Evolutionary conservation across 1,140 invertebrate species (phyloP).

Genomic region (Caerostris darwini): DNA sequence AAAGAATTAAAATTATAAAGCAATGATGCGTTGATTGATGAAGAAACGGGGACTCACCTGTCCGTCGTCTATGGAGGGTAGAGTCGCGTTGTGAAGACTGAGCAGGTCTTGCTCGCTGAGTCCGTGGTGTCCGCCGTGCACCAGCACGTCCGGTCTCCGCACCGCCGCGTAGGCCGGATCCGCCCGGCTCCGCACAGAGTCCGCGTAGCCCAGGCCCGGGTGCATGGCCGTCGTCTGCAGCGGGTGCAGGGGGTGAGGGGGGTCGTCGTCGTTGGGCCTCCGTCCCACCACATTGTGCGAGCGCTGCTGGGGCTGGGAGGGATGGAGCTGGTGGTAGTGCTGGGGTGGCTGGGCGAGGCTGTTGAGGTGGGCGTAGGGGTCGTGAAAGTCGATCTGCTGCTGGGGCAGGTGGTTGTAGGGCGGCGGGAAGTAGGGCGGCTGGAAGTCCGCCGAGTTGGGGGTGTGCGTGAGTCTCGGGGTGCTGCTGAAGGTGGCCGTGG

Average conservation of each 20-base stretch:
- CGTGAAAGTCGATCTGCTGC: slow-evolving; percentile 80
- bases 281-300: slow-evolving; percentile 76
- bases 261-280: slow-evolving; percentile 83
- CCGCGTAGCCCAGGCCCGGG: slow-evolving; percentile 79
- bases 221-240: slow-evolving; percentile 81
- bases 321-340: slow-evolving; percentile 83
- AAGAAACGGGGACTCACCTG: slow-evolving; percentile 82
- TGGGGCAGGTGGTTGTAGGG: slow-evolving; percentile 87
- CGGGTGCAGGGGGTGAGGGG: slow-evolving; percentile 83
- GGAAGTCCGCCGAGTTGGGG: slow-evolving; percentile 89
- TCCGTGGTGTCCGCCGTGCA: slow-evolving; percentile 83
- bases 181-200: slow-evolving; percentile 77
- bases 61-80: slow-evolving; percentile 87
- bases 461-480: slow-evolving; percentile 83
- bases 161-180: slow-evolving; percentile 79
- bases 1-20: too few species aligned
- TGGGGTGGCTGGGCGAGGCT: slow-evolving; percentile 84
- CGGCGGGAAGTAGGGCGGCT: slow-evolving; percentile 97
- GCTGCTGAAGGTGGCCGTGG: slow-evolving; percentile 85
- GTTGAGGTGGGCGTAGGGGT: slow-evolving; percentile 87
- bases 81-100: slow-evolving; percentile 82
- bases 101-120: slow-evolving; percentile 84
- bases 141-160: slow-evolving; percentile 85
- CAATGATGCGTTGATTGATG: too few species aligned
- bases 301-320: slow-evolving; percentile 76